Base-by-base conservation (phyloP, 2,888 invertebrate genomes). In the Thereva nobilitata region DNA sequence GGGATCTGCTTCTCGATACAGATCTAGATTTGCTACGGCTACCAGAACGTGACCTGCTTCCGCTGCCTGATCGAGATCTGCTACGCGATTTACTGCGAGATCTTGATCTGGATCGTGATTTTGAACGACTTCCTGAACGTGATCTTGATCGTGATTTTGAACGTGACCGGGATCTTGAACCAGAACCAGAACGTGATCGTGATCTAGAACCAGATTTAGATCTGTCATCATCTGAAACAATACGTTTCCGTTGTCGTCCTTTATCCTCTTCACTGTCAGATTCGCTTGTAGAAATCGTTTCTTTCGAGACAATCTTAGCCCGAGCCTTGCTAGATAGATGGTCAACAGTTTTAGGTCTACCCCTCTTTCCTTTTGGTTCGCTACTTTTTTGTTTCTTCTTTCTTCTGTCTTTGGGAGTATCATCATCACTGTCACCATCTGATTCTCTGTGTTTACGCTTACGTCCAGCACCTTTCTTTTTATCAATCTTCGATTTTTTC, bases 201-300 rank as follows among this genome's bases (percentile, higher is more conserved):
- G 76, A 77, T 4, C 74, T 73, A 40, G 71, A 72, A n/a, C 70
- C 49, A 1, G 70, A 70, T 61, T 72, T 68, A 3, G 78, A 79
- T 56, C 75, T 73, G 61, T 87, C 88, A 0, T 87, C 88, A 64
- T 86, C 87, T 0, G 87, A 89, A 70, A 82, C 82, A 71, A 88
- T 88, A 75, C 85, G 82, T 72, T 86, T 84, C 71, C 86, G 83
- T 54, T 74, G 73, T 0, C 82, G 82, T 44, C 83, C 82, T 8
- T 83, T 83, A 61, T 82, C 80, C 5, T 81, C 83, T 61, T 79
- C 78, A 67, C 82, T 83, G 10, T 87, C 88, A 0, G 92, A 92
- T 76, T 93, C 93, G 69, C 91, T 91, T 0, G 95, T 95, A 0
- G 96, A 97, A 72, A 97, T 96, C 0, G 94, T 95, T 67, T 92